Evolutionary conservation across 2,888 invertebrate genomes (phyloP), one percentile per base, ranked within the genome.

Genomic region (Parnassius apollo): DNA sequence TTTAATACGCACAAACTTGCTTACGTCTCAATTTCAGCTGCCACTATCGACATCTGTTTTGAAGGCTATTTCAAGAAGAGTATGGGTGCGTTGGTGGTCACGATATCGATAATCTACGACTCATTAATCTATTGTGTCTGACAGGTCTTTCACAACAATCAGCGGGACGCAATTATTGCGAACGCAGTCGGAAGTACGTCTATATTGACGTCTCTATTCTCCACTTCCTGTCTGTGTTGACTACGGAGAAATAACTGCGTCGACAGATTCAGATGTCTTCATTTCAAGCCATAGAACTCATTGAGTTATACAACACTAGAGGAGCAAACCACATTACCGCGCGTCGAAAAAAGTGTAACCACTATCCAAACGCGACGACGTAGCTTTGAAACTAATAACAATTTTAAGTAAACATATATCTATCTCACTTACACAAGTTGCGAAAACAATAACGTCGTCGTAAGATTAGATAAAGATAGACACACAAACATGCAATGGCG

Each of bases 81-180:
- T 9, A 46, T 46, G n/a, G 62, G 65, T 67, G 66, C 71, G 75
- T 75, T 73, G 78, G 81, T 85, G 81, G 82, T 72, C 79, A 72
- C 64, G 60, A 73, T 73, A 74, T 76, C 71, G 73, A 69, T 75
- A 71, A 75, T 80, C 69, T 77, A 76, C 77, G 72, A 66, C 79
- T 83, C 84, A 85, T 88, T 88, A 91, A 63, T 88, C 85, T 71
- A 67, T 72, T 65, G 13, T 13, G 69, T 79, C 76, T 85, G 89
- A 88, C 90, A 83, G 82, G 77, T 84, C 82, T 77, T 88, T 88
- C 89, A 89, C 84, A 90, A 90, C 88, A 89, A 87, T 72, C 91
- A 80, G 85, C 85, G 78, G 91, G 90, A 75, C 72, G 80, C 81
- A 77, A 75, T 70, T 69, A 69, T 78, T 78, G 77, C 77, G 71